Conservation (phyloP, 2,888 invertebrate species). For the Drosophila niveifrons region DNA sequence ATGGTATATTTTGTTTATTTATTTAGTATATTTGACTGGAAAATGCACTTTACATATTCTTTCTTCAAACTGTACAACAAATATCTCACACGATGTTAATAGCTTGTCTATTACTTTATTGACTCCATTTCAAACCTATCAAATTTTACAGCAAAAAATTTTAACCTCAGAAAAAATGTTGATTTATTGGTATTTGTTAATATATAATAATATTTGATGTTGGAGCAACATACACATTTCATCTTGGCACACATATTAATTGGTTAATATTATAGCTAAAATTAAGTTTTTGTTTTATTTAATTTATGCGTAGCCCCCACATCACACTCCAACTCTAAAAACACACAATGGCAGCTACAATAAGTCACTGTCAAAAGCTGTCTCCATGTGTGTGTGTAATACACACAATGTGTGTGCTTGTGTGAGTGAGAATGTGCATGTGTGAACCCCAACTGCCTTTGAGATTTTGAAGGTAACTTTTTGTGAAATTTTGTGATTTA, state of each 20-base stretch:
- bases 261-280: conserved; percentile 28
- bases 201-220: neutral
- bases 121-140: too few relatives aligned
- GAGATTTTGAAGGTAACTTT: conserved; percentile 67
- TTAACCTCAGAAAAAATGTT: neutral
- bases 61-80: too few relatives aligned
- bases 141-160: too few relatives aligned
- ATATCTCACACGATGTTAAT: too few relatives aligned
- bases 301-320: conserved; percentile 60
- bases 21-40: too few relatives aligned
- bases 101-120: too few relatives aligned
- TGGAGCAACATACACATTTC: neutral
- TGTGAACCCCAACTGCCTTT: conserved; percentile 42
- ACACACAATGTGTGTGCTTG: neutral
- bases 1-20: too few relatives aligned
- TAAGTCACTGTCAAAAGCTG: conserved; percentile 74
- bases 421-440: conserved; percentile 9
- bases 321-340: conserved; percentile 2
- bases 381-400: conserved; percentile 15
- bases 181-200: neutral
- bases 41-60: too few relatives aligned
- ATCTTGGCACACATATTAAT: neutral
- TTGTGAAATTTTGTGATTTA: conserved; percentile 66
- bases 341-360: conserved; percentile 38
- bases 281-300: conserved; percentile 51